A percentile compares a stretch with the other conserved stretches of the same genome.
phyloP scores from a whole-genome alignment of 1,140 invertebrate species.

The Nixonia krombeini region DNA sequence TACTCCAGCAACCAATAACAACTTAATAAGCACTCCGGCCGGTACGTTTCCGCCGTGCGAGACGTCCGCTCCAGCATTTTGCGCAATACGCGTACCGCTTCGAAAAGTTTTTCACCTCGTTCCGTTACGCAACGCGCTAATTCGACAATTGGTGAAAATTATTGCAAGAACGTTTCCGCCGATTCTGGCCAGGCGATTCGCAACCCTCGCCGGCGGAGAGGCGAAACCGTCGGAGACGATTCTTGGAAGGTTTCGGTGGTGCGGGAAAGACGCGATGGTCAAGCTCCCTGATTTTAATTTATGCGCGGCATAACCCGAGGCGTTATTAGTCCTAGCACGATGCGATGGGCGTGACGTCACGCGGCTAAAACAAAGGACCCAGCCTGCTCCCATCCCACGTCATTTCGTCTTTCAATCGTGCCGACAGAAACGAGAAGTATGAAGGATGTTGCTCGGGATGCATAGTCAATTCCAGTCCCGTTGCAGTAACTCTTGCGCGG shows the following conservation, averaged over 20 bases:
- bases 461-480: constrained; percentile 15
- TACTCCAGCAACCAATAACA: constrained; percentile 41
- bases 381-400: constrained; percentile 53
- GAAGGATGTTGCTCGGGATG: constrained; percentile 18
- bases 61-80: too few species aligned
- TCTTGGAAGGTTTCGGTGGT: constrained; percentile 22
- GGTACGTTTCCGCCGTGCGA: constrained; percentile 24
- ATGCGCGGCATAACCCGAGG: constrained; percentile 60
- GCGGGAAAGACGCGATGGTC: constrained; percentile 30
- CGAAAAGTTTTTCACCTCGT: background rate
- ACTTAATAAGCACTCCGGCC: constrained; percentile 27
- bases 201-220: too few species aligned
- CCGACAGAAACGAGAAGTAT: constrained; percentile 46
- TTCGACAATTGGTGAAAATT: too few species aligned
- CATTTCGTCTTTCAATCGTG: constrained; percentile 56
- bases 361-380: constrained; percentile 68
- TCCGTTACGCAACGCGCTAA: background rate
- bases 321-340: constrained; percentile 66
- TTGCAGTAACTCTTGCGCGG: constrained; percentile 11
- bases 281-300: constrained; percentile 66
- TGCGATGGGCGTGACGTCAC: constrained; percentile 66
- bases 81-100: background rate
- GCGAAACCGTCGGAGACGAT: too few species aligned
- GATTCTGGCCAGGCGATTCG: too few species aligned
- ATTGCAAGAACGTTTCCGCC: too few species aligned